Evolutionary conservation across 2,797 vertebrate genomes (phyloP).

Genomic region (Brachyrhaphis roseni): DNA sequence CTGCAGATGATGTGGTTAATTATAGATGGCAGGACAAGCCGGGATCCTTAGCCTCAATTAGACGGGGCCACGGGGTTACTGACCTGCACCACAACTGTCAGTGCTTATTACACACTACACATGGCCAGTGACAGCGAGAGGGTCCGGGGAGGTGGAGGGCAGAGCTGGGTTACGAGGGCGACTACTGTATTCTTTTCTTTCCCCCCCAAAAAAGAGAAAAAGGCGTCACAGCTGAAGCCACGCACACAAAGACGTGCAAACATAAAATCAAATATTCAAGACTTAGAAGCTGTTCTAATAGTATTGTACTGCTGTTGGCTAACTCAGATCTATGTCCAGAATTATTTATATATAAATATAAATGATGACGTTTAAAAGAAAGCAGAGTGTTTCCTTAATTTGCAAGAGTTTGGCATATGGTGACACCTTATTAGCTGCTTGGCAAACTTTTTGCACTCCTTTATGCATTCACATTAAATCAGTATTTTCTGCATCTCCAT

Average conservation of each 20-base stretch:
- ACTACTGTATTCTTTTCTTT: slow-evolving; percentile 58
- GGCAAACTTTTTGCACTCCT: not conserved
- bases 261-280: slow-evolving; percentile 6
- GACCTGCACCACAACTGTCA: slow-evolving; percentile 78
- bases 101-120: slow-evolving; percentile 81
- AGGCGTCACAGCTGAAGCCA: not conserved
- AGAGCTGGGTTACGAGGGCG: slow-evolving; percentile 70
- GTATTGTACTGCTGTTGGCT: not conserved
- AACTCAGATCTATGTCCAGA: not conserved
- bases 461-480: not conserved
- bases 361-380: not conserved
- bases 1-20: slow-evolving; percentile 81
- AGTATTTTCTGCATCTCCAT: not conserved
- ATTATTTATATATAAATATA: not conserved
- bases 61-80: slow-evolving; percentile 75
- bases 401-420: not conserved
- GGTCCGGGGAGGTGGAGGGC: slow-evolving; percentile 67
- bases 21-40: slow-evolving; percentile 81
- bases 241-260: slow-evolving; percentile 2
- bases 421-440: not conserved
- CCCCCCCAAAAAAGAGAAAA: not conserved
- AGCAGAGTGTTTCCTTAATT: not conserved
- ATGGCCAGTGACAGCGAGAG: slow-evolving; percentile 73
- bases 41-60: slow-evolving; percentile 82
- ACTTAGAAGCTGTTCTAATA: not conserved